phyloP scores from a whole-genome alignment of 2,888 invertebrate genomes.

The Dermolepida albohirtum region DNA sequence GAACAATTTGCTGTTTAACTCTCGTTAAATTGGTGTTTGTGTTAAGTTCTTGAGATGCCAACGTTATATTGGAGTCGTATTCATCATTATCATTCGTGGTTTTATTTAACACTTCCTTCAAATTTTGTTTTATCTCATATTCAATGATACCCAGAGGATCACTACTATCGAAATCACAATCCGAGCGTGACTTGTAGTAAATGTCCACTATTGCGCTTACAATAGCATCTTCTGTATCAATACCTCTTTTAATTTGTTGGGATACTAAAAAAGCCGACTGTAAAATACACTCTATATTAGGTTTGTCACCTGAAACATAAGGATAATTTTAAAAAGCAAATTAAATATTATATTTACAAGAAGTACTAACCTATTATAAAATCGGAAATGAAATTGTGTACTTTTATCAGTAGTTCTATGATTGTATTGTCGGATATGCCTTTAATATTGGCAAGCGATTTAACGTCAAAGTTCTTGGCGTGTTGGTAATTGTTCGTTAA shows the following conservation, averaged over 20 bases:
- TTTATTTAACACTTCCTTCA: slow-evolving; percentile 38
- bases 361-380: slow-evolving; percentile 64
- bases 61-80: slow-evolving; percentile 59
- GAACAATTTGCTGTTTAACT: slow-evolving; percentile 67
- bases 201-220: slow-evolving; percentile 73
- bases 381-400: slow-evolving; percentile 65
- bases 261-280: slow-evolving; percentile 74
- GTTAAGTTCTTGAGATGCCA: slow-evolving; percentile 65
- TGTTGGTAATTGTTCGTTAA: slow-evolving; percentile 60
- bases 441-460: slow-evolving; percentile 67
- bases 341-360: slow-evolving; percentile 3
- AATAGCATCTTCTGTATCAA: slow-evolving; percentile 69
- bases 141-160: slow-evolving; percentile 68
- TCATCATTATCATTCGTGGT: slow-evolving; percentile 47
- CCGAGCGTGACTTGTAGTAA: slow-evolving; percentile 64
- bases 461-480: slow-evolving; percentile 63
- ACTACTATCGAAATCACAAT: slow-evolving; percentile 58
- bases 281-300: slow-evolving; percentile 73
- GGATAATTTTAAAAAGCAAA: slow-evolving; percentile 44
- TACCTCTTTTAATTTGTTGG: slow-evolving; percentile 75
- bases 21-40: slow-evolving; percentile 67
- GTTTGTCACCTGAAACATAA: slow-evolving; percentile 69
- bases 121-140: slow-evolving; percentile 61
- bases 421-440: slow-evolving; percentile 59
- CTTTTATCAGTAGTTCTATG: slow-evolving; percentile 62